Conservation (phyloP, 2,888 invertebrate species). For the Ganaspis brasiliensis region DNA sequence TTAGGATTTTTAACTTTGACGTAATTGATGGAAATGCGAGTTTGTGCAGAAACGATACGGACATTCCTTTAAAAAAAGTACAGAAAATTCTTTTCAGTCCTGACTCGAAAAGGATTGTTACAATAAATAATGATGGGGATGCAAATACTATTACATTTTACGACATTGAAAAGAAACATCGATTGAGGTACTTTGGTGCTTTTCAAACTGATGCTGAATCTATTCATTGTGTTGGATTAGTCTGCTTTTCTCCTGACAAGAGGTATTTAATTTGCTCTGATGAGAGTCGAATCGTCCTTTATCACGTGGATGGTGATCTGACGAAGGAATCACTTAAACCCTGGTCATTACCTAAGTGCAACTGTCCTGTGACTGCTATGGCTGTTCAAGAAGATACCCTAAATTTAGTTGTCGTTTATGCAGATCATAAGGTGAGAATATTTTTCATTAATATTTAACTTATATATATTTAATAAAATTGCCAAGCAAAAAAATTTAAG, state of each 20-base stretch:
- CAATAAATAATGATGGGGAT: slow-evolving; percentile 66
- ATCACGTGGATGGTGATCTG: slow-evolving; percentile 78
- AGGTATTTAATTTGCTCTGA: slow-evolving; percentile 87
- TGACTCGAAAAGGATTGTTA: slow-evolving; percentile 72
- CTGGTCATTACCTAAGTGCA: slow-evolving; percentile 87
- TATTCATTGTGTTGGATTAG: slow-evolving; percentile 66
- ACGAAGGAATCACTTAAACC: slow-evolving; percentile 61
- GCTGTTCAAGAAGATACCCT: slow-evolving; percentile 84
- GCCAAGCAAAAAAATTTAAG: too few species aligned
- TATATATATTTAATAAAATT: too few species aligned
- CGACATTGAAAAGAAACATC: slow-evolving; percentile 68
- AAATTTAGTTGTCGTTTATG: slow-evolving; percentile 87
- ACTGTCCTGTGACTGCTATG: slow-evolving; percentile 87
- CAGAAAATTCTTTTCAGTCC: slow-evolving; percentile 77
- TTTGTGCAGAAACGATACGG: slow-evolving; percentile 70
- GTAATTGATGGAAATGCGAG: slow-evolving; percentile 80
- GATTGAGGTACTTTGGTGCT: slow-evolving; percentile 65
- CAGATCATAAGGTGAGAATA: slow-evolving; percentile 87
- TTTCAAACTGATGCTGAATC: slow-evolving; percentile 69
- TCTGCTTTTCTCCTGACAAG: slow-evolving; percentile 80
- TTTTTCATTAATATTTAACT: neutral
- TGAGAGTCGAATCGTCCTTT: slow-evolving; percentile 86
- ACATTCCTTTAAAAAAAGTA: slow-evolving; percentile 69
- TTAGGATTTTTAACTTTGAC: slow-evolving; percentile 86
- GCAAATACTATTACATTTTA: slow-evolving; percentile 70